Percentiles rank a stretch among this genome's conserved stretches.
Evolutionary conservation across 2,888 invertebrate genomes (phyloP).

Genomic region (Monochamus alternatus): DNA sequence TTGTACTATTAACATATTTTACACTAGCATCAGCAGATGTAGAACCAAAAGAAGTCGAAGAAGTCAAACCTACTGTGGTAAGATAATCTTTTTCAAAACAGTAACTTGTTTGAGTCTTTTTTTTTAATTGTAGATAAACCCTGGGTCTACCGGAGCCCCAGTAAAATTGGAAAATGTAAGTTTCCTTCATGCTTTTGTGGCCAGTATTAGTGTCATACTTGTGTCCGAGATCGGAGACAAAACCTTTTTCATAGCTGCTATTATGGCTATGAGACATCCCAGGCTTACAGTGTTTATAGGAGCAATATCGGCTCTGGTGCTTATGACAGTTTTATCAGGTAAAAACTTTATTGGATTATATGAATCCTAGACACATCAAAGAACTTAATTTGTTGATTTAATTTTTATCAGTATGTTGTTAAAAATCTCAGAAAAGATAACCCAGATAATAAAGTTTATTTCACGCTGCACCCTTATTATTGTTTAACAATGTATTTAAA

Average conservation of each 20-base stretch:
- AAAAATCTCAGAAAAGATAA: constrained; percentile 8
- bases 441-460: background rate
- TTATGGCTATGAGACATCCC: constrained; percentile 99
- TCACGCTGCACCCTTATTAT: background rate
- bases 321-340: constrained; percentile 96
- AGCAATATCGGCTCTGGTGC: constrained; percentile 91
- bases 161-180: constrained; percentile 74
- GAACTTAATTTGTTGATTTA: constrained; percentile 5
- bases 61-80: constrained; percentile 49
- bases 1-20: constrained; percentile 31
- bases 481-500: too few relatives aligned
- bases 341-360: constrained; percentile 20
- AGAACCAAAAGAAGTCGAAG: constrained; percentile 51
- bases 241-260: constrained; percentile 99
- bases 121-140: constrained; percentile 33
- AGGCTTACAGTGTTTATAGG: constrained; percentile 93
- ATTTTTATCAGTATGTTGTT: constrained; percentile 4
- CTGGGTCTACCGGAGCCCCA: constrained; percentile 37
- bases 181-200: constrained; percentile 94
- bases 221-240: constrained; percentile 99
- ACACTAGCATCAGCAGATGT: constrained; percentile 43
- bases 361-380: background rate
- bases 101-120: constrained; percentile 5
- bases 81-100: constrained; percentile 13
- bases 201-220: constrained; percentile 95